Conservation (phyloP, 2,797 vertebrate species). For the Glossophaga mutica region DNA sequence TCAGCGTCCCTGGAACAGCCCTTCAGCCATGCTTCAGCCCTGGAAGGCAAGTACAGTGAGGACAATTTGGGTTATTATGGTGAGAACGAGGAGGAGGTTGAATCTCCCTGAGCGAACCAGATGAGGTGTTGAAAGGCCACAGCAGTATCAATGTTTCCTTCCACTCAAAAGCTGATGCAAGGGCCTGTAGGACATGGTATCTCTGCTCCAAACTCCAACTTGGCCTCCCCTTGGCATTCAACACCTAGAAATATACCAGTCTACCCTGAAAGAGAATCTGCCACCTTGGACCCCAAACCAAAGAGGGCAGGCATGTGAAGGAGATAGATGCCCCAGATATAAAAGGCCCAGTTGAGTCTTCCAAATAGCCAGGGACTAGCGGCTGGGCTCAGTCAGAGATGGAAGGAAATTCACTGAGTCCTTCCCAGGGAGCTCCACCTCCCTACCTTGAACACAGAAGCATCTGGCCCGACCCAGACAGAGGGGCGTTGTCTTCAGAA, state of each 20-base stretch:
- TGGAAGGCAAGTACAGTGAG: conserved; percentile 82
- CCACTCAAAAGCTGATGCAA: neutral
- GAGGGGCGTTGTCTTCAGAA: neutral
- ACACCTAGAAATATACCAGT: conserved; percentile 8
- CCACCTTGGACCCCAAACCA: neutral
- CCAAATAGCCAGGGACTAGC: neutral
- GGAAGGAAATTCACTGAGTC: neutral
- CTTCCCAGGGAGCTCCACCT: neutral
- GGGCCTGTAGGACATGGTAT: neutral
- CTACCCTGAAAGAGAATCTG: conserved; percentile 21
- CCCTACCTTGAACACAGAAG: neutral
- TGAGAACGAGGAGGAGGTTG: conserved; percentile 76
- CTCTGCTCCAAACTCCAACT: neutral
- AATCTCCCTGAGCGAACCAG: conserved; percentile 73
- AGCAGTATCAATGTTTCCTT: neutral
- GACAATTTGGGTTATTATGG: conserved; percentile 76
- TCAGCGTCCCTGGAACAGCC: neutral
- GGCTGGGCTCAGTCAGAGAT: neutral
- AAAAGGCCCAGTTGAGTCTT: neutral
- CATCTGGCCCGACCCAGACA: neutral
- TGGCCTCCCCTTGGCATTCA: neutral
- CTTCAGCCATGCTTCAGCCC: conserved; percentile 24
- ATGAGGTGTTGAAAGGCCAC: neutral
- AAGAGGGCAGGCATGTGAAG: conserved; percentile 43
- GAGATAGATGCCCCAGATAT: conserved; percentile 37